Conservation (phyloP, 2,113 vertebrate genomes). For the Myxocyprinus asiaticus region DNA sequence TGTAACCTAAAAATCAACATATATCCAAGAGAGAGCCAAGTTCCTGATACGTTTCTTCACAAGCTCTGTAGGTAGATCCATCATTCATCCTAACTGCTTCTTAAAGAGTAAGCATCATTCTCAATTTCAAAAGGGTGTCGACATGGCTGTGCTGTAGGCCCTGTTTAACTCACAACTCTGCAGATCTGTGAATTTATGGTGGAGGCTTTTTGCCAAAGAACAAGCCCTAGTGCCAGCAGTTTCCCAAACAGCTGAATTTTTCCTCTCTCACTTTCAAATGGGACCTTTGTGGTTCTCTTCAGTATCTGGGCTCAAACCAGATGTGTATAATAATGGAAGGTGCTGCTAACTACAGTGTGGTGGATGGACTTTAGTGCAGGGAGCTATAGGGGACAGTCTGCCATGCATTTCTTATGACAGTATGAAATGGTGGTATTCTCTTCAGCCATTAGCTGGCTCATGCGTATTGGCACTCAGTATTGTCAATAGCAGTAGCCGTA, state of each 20-base stretch:
- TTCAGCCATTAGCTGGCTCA: conserved; percentile 27
- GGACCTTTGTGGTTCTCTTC: conserved; percentile 42
- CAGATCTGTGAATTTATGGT: conserved; percentile 66
- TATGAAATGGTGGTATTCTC: not conserved
- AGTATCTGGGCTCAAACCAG: conserved; percentile 57
- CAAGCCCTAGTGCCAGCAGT: conserved; percentile 67
- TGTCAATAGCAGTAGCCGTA: conserved; percentile 10
- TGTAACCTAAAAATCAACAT: not conserved
- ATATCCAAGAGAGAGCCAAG: not conserved
- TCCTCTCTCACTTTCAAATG: conserved; percentile 46
- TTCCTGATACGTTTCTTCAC: not conserved
- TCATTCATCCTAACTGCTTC: conserved; percentile 38
- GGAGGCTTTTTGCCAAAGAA: conserved; percentile 67
- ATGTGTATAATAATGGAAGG: conserved; percentile 48
- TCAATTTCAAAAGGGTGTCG: conserved; percentile 46
- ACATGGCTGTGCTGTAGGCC: conserved; percentile 54
- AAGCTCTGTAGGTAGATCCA: not conserved
- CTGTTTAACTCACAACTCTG: conserved; percentile 61
- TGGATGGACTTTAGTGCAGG: conserved; percentile 28
- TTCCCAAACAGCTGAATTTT: conserved; percentile 54
- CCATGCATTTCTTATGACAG: conserved; percentile 16
- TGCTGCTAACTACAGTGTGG: conserved; percentile 46
- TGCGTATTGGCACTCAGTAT: conserved; percentile 16
- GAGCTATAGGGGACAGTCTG: conserved; percentile 4
- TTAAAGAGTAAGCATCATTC: conserved; percentile 9